These are phyloP conservation scores for Metridium senile DNA, from an alignment of 92 coral and sea anemone species.

Conservation along the genomic window DNA sequence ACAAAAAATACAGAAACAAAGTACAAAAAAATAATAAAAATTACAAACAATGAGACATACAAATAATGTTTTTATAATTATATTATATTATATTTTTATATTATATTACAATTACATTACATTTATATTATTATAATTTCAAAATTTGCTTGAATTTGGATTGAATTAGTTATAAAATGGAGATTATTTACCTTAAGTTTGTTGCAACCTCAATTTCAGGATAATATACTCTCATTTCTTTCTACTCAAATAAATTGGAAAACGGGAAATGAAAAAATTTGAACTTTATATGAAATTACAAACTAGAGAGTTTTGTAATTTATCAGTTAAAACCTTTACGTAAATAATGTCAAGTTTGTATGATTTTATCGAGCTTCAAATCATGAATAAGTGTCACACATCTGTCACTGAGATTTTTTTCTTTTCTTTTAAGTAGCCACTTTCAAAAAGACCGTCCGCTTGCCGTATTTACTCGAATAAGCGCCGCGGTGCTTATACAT, in stretches of 20 bases:
- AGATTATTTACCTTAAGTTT: too few species aligned
- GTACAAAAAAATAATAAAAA: too few species aligned
- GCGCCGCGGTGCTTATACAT: not conserved
- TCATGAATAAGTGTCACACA: not conserved
- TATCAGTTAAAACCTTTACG: not conserved
- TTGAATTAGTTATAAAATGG: too few species aligned
- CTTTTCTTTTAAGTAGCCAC: not conserved
- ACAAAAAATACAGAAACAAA: too few species aligned
- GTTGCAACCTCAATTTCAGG: too few species aligned
- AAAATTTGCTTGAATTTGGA: too few species aligned
- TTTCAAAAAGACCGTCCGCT: not conserved
- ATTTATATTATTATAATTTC: too few species aligned
- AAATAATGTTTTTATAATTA: too few species aligned
- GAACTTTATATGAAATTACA: not conserved
- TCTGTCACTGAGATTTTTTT: not conserved
- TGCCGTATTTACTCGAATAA: not conserved
- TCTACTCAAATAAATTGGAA: not conserved
- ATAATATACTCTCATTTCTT: too few species aligned
- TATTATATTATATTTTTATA: too few species aligned
- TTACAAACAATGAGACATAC: too few species aligned
- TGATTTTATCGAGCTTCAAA: not conserved
- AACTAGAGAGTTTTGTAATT: not conserved
- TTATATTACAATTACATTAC: too few species aligned
- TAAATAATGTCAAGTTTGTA: slow-evolving; percentile 7
- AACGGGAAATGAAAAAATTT: not conserved